Evolutionary conservation across 2,797 vertebrate genomes (phyloP).

Genomic region (Hyperoplus immaculatus): DNA sequence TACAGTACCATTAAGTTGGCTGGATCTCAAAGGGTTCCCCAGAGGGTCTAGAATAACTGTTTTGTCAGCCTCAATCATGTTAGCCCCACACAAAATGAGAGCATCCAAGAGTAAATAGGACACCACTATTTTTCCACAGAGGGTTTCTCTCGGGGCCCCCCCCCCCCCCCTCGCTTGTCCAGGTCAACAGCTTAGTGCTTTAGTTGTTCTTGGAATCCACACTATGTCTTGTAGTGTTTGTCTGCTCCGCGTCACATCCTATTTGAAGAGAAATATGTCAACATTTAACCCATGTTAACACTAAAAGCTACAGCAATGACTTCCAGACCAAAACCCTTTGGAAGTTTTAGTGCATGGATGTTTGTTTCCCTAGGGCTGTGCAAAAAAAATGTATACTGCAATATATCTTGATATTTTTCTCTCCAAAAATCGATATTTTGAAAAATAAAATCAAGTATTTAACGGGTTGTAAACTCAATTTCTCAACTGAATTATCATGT

Average conservation of each 20-base stretch:
- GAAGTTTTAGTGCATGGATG: too few species aligned
- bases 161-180: constrained; percentile 9
- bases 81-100: constrained; percentile 32
- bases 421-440: too few species aligned
- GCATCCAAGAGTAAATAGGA: constrained; percentile 32
- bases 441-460: too few species aligned
- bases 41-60: constrained; percentile 11
- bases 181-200: constrained; percentile 10
- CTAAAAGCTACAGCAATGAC: constrained; percentile 10
- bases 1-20: constrained; percentile 34
- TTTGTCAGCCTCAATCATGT: constrained; percentile 33
- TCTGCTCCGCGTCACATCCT: not conserved
- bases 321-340: not conserved
- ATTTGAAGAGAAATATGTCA: constrained; percentile 2
- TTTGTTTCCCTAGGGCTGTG: too few species aligned
- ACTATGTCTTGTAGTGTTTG: not conserved
- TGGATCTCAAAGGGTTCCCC: constrained; percentile 61
- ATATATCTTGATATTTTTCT: too few species aligned
- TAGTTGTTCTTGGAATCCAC: constrained; percentile 15
- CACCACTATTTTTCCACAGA: constrained; percentile 30
- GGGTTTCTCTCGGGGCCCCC: constrained; percentile 18
- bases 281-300: constrained; percentile 31
- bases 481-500: too few species aligned
- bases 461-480: too few species aligned
- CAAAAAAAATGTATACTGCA: too few species aligned